Conservation (phyloP, 2,888 invertebrate genomes). For the Adineta ricciae region DNA sequence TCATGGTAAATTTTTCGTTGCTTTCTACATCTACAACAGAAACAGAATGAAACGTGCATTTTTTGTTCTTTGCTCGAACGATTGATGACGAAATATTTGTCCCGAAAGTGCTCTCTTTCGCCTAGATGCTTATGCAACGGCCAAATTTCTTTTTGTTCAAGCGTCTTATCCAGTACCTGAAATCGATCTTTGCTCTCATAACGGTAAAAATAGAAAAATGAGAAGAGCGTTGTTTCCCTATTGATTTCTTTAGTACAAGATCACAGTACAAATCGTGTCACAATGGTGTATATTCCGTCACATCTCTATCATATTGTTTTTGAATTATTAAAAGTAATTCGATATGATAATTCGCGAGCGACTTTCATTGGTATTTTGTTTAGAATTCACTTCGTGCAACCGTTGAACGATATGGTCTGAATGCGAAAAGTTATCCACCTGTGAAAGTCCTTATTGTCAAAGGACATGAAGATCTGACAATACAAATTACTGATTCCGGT, state of each 20-base stretch:
- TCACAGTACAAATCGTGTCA: slow-evolving; percentile 54
- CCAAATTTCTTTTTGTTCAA: slow-evolving; percentile 89
- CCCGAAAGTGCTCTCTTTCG: background rate
- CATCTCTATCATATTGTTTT: slow-evolving; percentile 98
- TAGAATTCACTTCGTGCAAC: slow-evolving; percentile 91
- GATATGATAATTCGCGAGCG: background rate
- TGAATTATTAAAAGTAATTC: slow-evolving; percentile 72
- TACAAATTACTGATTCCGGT: slow-evolving; percentile 80
- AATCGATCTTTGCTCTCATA: slow-evolving; percentile 48
- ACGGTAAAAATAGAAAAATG: background rate
- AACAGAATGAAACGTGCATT: too few species aligned
- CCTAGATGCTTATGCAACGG: slow-evolving; percentile 81
- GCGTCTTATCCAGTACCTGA: slow-evolving; percentile 89
- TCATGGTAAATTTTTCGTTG: slow-evolving; percentile 41
- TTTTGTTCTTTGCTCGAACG: background rate
- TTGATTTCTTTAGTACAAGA: background rate
- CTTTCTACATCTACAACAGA: background rate
- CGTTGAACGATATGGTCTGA: slow-evolving; percentile 70
- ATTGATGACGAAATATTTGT: background rate
- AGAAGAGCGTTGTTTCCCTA: background rate
- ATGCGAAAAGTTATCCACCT: slow-evolving; percentile 66
- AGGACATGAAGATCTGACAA: slow-evolving; percentile 81
- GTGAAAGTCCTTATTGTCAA: slow-evolving; percentile 71
- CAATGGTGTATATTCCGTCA: slow-evolving; percentile 88
- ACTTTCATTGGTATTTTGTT: slow-evolving; percentile 7